Percentiles rank a stretch among this genome's conserved stretches.
Evolutionary conservation across 1,140 invertebrate genomes (phyloP).

Genomic region (Portunus trituberculatus): DNA sequence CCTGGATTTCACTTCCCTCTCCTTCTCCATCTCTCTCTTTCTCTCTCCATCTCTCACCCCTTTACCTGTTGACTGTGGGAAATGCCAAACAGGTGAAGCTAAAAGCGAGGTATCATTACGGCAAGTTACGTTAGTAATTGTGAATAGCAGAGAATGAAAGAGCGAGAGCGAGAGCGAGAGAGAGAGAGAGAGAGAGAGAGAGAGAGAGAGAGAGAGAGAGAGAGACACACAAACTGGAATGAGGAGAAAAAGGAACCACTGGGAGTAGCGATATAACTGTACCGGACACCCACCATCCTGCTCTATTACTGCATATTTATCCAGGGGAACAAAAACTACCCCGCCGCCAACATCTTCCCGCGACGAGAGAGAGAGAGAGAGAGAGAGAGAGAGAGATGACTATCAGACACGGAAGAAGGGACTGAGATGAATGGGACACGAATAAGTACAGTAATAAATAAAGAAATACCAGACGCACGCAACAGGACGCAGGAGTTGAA

Average conservation of each 20-base stretch:
- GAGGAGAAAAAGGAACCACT: background rate
- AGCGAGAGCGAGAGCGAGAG: background rate
- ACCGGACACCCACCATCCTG: no score
- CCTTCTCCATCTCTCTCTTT: background rate
- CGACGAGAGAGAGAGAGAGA: background rate
- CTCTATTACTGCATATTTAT: no score
- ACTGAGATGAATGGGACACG: background rate
- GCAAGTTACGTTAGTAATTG: no score
- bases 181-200: background rate
- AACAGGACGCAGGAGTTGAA: no score
- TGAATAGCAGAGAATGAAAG: background rate
- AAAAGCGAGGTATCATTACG: no score
- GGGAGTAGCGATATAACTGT: no score
- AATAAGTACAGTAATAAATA: background rate
- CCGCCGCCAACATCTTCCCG: no score
- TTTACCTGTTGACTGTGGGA: no score
- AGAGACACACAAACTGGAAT: background rate
- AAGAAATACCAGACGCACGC: no score
- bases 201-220: slow-evolving; percentile 2
- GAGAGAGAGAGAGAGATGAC: background rate
- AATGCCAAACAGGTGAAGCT: no score
- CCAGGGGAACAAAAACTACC: no score
- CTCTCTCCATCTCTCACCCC: background rate
- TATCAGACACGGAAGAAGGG: background rate
- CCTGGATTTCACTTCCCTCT: background rate